These are phyloP conservation scores for Caerostris extrusa DNA, from an alignment of 1,140 invertebrate genomes.

Conservation along the genomic window DNA sequence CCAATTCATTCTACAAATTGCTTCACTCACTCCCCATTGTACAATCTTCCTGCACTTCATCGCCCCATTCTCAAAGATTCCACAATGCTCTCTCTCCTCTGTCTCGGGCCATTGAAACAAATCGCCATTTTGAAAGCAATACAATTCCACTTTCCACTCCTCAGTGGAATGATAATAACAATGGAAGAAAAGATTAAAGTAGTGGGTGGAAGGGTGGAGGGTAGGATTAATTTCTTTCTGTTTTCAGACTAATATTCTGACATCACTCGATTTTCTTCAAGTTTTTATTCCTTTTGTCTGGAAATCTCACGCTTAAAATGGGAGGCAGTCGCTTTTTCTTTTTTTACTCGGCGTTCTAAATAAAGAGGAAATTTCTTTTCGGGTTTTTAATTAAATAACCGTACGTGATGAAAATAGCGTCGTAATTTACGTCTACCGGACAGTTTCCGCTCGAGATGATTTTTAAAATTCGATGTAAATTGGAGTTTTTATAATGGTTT, in stretches of 20 bases:
- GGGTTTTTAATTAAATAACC: background rate
- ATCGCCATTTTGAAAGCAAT: constrained; percentile 21
- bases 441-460: background rate
- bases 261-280: background rate
- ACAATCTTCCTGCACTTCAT: background rate
- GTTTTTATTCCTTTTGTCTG: background rate
- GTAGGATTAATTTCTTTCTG: too few species aligned
- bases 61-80: background rate
- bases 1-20: background rate
- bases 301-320: constrained; percentile 6
- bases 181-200: constrained; percentile 5
- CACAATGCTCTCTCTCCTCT: background rate
- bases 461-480: too few species aligned
- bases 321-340: too few species aligned
- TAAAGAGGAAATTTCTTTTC: background rate
- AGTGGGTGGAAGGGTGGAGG: background rate
- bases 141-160: background rate
- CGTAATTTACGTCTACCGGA: background rate
- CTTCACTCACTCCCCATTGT: background rate
- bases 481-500: too few species aligned
- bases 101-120: background rate
- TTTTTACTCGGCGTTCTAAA: background rate
- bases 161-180: constrained; percentile 30
- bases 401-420: background rate
- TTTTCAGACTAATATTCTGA: background rate